These are phyloP conservation scores for Trissoscelio sp. DNA, from an alignment of 2,888 invertebrate genomes.

Conservation along the genomic window DNA sequence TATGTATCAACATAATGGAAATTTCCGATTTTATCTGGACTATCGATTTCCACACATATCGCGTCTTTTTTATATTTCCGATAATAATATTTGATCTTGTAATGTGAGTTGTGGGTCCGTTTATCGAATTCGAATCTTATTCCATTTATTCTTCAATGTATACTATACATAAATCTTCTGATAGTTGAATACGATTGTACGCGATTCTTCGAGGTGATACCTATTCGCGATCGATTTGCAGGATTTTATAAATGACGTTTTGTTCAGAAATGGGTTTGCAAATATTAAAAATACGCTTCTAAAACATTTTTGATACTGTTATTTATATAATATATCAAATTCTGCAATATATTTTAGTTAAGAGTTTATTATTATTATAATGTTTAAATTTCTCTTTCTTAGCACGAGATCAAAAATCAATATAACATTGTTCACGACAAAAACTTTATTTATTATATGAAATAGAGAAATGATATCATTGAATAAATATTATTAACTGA, in stretches of 20 bases:
- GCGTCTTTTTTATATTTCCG: slow-evolving; percentile 7
- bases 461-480: too few species aligned
- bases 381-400: background rate
- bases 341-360: background rate
- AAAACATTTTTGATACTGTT: background rate
- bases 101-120: slow-evolving; percentile 6
- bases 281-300: slow-evolving; percentile 7
- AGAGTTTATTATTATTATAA: background rate
- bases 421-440: too few species aligned
- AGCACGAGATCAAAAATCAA: background rate
- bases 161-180: slow-evolving; percentile 30
- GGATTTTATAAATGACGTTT: slow-evolving; percentile 17
- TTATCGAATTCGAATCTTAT: slow-evolving; percentile 42
- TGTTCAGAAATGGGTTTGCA: slow-evolving; percentile 1
- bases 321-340: background rate
- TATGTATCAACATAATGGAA: background rate
- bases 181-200: slow-evolving; percentile 31
- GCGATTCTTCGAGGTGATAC: slow-evolving; percentile 39
- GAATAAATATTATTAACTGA: too few species aligned
- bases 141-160: slow-evolving; percentile 30
- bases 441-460: too few species aligned
- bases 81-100: slow-evolving; percentile 31
- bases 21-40: slow-evolving; percentile 1
- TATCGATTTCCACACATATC: background rate
- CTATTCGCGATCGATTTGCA: slow-evolving; percentile 44